phyloP scores from a whole-genome alignment of 1,140 invertebrate genomes.

The Parasteatoda tepidariorum region DNA sequence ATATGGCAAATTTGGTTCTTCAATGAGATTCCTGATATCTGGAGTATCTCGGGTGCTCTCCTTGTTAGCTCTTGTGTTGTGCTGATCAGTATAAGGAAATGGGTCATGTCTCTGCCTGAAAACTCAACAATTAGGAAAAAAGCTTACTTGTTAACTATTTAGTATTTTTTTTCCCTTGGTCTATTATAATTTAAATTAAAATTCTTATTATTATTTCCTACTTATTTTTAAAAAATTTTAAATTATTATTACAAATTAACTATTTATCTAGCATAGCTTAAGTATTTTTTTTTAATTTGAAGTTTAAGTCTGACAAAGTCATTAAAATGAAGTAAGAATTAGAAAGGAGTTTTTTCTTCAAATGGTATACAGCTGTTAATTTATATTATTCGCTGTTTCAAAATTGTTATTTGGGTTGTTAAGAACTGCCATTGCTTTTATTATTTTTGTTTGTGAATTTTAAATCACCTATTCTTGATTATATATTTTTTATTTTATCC shows the following conservation, averaged over 20 bases:
- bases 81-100: slow-evolving; percentile 84
- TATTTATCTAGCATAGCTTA: neutral
- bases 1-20: slow-evolving; percentile 79
- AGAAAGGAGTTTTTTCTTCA: neutral
- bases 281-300: neutral
- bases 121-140: slow-evolving; percentile 51
- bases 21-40: slow-evolving; percentile 84
- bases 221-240: neutral
- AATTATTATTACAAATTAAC: neutral
- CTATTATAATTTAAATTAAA: neutral
- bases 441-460: too few relatives aligned
- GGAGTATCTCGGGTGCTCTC: slow-evolving; percentile 81
- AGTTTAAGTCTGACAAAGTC: neutral
- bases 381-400: too few relatives aligned
- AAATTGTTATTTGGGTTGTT: too few relatives aligned
- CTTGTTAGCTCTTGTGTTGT: slow-evolving; percentile 86
- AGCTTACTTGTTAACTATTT: slow-evolving; percentile 55
- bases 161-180: neutral
- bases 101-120: slow-evolving; percentile 75
- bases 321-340: neutral
- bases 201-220: neutral
- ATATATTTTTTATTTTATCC: too few relatives aligned
- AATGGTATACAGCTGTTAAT: too few relatives aligned
- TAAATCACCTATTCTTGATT: too few relatives aligned
- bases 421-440: too few relatives aligned